Base-by-base conservation (phyloP, 2,113 vertebrate genomes). In the Xiphophorus hellerii region DNA sequence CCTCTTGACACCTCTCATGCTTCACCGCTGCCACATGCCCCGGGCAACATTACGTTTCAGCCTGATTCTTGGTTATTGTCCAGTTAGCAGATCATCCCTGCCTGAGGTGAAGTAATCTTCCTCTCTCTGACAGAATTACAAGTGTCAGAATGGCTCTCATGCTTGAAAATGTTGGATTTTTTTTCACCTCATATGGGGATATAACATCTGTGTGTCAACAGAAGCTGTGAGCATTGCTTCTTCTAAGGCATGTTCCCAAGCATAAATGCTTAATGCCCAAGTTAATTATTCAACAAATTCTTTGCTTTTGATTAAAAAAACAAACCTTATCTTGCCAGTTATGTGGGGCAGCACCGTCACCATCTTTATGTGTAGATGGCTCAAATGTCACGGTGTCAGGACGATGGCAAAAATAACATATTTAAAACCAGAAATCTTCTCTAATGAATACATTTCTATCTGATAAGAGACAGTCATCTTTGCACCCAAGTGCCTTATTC, bases 231-330 rank as follows among this genome's bases (percentile, higher is more conserved):
- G 33, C 69, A 81, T 54, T 67, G 9, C 12, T 9, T 73, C 39
- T 77, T 48, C 33, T 51, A 14, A 71, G 73, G 62, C 60, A 66
- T 71, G 74, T 80, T 77, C 14, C 9, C 72, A 63, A 51, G 13
- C 20, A 80, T 85, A 31, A 88, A 89, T 81, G 72, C n/a, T 82
- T 58, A 64, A 88, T 76, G 73, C 9, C 28, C 15, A 3, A 31
- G 3, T 90, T 72, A 84, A 91, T 88, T 77, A 88, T 87, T 89
- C 22, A 87, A 25, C 69, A 62, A 27, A n/a, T 63, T 15, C 64
- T 37, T 79, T 63, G 65, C 60, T 64, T 63, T 58, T 71, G 76
- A 62, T 73, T 70, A 74, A 74, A 60, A 74, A 11, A 77, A 73
- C 25, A 63, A 31, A 10, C 27, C 42, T 79, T 77, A 5, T 35